phyloP scores from a whole-genome alignment of 2,113 vertebrate genomes.

The Tamias sibiricus region DNA sequence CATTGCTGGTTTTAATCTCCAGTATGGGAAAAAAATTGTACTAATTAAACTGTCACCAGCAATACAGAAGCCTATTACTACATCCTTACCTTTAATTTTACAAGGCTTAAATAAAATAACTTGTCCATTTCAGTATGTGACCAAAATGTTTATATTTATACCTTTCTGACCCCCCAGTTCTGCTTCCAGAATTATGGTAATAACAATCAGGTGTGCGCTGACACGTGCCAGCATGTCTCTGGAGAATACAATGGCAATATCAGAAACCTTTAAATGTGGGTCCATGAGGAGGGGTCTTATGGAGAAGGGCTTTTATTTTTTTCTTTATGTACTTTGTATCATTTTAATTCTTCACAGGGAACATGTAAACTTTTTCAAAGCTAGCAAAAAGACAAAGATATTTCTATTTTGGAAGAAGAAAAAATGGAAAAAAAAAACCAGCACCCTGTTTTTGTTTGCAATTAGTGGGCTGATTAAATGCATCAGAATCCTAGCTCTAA shows the following conservation, averaged over 20 bases:
- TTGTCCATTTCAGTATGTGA: neutral
- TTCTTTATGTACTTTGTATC: neutral
- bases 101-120: neutral
- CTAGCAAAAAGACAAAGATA: conserved; percentile 6
- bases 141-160: conserved; percentile 29
- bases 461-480: neutral
- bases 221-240: neutral
- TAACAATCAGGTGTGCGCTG: neutral
- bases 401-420: neutral
- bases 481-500: neutral
- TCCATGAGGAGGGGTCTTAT: neutral
- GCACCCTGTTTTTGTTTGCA: neutral
- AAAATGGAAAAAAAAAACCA: conserved; percentile 4
- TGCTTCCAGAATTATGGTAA: neutral
- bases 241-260: neutral
- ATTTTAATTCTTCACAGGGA: conserved; percentile 11
- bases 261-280: neutral
- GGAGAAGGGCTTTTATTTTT: neutral
- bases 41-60: neutral
- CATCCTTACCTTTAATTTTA: neutral
- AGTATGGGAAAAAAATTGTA: neutral
- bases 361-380: neutral
- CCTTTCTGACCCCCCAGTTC: neutral
- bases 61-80: neutral
- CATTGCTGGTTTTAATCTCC: no score